Base-by-base conservation (phyloP, 1,140 invertebrate species). In the Chrysomallon squamiferum region DNA sequence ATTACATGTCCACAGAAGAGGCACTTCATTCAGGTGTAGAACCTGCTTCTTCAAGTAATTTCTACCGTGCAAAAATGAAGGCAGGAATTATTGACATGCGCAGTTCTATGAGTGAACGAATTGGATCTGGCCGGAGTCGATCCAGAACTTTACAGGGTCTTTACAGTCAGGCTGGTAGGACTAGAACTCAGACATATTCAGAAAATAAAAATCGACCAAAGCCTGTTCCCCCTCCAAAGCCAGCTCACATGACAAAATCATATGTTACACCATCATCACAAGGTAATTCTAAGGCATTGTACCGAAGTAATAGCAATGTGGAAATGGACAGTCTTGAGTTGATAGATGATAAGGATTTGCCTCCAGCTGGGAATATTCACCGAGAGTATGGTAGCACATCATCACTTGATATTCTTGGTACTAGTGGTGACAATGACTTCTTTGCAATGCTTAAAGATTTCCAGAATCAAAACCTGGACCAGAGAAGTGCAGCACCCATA, bases 361-460 rank as follows among this genome's bases (percentile, higher is more conserved):
- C 73, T 27, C 30, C 73, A 7, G 50, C 62, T n/a, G 32, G 62
- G 29, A 66, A 50, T 35, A 69, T 70, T 25, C 77, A 87, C 27
- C 80, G 89, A 29, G 88, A 90, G 68, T 90, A 89, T 77, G 89
- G 89, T 38, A 88, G 88, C 80, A 86, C 88, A 80, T 91, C 90
- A 7, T 91, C 90, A 61, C 89, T 92, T 62, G 91, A 92, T 79
- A 87, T 91, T 62, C 88, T 91, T 41, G 79, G 78, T 33, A 73
- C 70, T 57, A 80, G 84, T 20, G 84, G 81, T n/a, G 87, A 88
- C 35, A 91, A 92, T 59, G 90, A 90, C 68, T 91, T 93, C 78
- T 92, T 92, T 83, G 91, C 90, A 7, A 92, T 95, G 91, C 88
- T 95, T 9, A 91, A 92, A 58, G 84, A 85, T 78, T 90, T 91